Conservation (phyloP, 2,113 vertebrate genomes). For the Saccopteryx bilineata region DNA sequence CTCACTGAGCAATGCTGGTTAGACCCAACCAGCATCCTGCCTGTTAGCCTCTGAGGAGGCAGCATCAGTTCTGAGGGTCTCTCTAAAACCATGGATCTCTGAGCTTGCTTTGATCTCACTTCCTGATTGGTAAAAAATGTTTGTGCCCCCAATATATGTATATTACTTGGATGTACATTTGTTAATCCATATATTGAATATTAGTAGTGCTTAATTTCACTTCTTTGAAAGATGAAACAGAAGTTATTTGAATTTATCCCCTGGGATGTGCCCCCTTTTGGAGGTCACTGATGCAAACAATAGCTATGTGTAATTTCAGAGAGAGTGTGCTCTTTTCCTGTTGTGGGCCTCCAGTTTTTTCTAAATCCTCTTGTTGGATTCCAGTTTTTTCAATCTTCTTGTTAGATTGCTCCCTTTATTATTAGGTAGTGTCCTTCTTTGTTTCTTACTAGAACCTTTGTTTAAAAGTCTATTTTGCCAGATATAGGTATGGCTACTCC, state of each 20-base stretch:
- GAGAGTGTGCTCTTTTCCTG: not conserved
- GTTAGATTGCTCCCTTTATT: no score
- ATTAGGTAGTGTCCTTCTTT: no score
- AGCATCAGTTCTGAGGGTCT: not conserved
- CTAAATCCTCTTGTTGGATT: not conserved
- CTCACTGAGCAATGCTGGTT: not conserved
- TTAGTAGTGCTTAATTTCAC: not conserved
- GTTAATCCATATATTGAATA: not conserved
- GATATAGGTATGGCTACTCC: no score
- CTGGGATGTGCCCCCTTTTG: not conserved
- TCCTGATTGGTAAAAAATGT: not conserved
- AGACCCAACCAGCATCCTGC: not conserved
- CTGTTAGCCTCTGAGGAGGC: not conserved
- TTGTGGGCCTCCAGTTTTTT: not conserved
- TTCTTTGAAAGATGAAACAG: slow-evolving; percentile 1
- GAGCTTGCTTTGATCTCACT: not conserved
- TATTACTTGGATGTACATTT: not conserved
- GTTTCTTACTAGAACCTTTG: no score
- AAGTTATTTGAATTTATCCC: not conserved
- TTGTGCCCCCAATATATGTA: not conserved
- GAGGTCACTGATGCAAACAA: not conserved
- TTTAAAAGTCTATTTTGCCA: no score
- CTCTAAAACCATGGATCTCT: not conserved
- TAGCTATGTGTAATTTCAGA: not conserved
- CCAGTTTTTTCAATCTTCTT: not conserved